phyloP scores from a whole-genome alignment of 2,888 invertebrate species.

The Drosophila neonasuta region DNA sequence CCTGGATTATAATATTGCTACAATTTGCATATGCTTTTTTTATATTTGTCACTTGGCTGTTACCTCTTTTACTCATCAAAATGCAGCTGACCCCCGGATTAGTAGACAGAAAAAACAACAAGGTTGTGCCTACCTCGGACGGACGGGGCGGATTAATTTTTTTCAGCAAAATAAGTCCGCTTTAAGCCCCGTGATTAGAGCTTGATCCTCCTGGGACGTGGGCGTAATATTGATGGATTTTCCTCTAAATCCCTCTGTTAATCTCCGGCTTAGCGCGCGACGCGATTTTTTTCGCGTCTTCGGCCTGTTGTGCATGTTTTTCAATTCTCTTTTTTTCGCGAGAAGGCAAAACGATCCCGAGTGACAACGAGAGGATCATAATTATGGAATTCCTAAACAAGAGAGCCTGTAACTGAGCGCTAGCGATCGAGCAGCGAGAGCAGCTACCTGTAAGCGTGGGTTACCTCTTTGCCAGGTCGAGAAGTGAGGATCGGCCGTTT shows the following conservation, averaged over 20 bases:
- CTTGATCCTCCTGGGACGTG: conserved; percentile 68
- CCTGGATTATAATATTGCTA: conserved; percentile 47
- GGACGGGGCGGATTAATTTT: conserved; percentile 64
- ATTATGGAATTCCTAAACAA: conserved; percentile 79
- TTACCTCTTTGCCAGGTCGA: conserved; percentile 57
- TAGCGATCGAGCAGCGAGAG: neutral
- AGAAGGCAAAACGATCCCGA: conserved; percentile 52
- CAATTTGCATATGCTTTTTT: conserved; percentile 47
- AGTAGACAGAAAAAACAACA: conserved; percentile 19
- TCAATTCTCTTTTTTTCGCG: conserved; percentile 58
- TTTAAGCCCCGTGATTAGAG: conserved; percentile 72
- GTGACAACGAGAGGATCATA: conserved; percentile 68
- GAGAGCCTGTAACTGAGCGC: conserved; percentile 32
- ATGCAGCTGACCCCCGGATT: conserved; percentile 60
- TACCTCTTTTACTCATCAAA: conserved; percentile 67
- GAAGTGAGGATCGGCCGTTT: conserved; percentile 12
- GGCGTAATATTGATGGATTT: conserved; percentile 79
- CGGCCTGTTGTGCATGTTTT: conserved; percentile 27
- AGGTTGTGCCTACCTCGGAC: conserved; percentile 52
- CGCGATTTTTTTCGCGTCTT: conserved; percentile 69
- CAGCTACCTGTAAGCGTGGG: conserved; percentile 71
- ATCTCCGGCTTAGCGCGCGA: conserved; percentile 67
- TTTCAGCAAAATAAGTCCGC: conserved; percentile 67
- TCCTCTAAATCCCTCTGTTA: conserved; percentile 73
- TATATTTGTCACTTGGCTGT: conserved; percentile 20